A percentile compares a stretch with the other conserved stretches of the same genome.
Conservation (phyloP, 2,113 vertebrate species). For the Cottus gobio region DNA sequence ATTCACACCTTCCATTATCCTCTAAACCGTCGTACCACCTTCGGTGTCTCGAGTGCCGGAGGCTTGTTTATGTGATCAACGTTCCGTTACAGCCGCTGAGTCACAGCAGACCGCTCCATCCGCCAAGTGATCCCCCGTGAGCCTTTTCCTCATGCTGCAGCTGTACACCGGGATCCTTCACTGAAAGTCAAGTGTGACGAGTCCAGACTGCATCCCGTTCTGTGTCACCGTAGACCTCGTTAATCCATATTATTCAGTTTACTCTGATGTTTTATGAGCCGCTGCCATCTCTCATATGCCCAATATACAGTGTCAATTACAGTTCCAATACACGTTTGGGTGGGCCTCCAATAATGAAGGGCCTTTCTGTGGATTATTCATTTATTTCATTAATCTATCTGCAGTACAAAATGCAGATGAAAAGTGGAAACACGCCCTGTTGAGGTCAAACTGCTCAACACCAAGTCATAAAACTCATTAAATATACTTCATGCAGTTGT, state of each 20-base stretch:
- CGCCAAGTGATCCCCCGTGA: conserved; percentile 12
- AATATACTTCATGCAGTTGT: not conserved
- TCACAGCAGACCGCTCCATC: conserved; percentile 50
- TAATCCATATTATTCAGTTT: not conserved
- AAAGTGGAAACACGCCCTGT: not conserved
- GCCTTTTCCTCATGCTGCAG: conserved; percentile 35
- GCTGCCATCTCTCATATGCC: not conserved
- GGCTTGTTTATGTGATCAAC: conserved; percentile 50
- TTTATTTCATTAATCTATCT: not conserved
- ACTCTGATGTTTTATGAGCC: conserved; percentile 2
- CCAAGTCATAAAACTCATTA: not conserved
- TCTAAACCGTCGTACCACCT: conserved; percentile 38
- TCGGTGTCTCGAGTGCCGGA: conserved; percentile 17
- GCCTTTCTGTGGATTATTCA: not conserved
- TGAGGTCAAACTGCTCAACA: not conserved
- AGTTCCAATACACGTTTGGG: not conserved
- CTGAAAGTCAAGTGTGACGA: not conserved
- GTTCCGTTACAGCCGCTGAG: conserved; percentile 51
- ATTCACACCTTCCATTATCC: conserved; percentile 57
- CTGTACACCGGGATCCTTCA: not conserved
- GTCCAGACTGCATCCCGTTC: not conserved
- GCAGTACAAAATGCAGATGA: not conserved
- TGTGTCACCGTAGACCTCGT: not conserved
- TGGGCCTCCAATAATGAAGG: not conserved
- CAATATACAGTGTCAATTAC: not conserved